phyloP scores from a whole-genome alignment of 2,797 vertebrate species.

The Natrix natrix region DNA sequence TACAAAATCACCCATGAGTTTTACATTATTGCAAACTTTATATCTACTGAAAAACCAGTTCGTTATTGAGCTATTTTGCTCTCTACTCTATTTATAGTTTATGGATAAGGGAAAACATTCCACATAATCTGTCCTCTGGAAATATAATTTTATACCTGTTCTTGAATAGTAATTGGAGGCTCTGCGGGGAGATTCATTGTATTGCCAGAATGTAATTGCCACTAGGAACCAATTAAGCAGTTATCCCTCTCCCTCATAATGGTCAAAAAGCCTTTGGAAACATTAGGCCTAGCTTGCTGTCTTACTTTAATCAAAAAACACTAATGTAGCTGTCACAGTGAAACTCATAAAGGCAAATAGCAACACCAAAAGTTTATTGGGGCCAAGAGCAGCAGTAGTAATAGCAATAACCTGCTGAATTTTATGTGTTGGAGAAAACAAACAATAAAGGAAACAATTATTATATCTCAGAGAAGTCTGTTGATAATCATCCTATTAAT shows the following conservation, averaged over 20 bases:
- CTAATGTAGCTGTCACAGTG: background rate
- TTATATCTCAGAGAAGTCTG: background rate
- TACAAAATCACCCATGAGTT: background rate
- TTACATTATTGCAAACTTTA: background rate
- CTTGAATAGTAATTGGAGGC: background rate
- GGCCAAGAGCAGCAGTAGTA: background rate
- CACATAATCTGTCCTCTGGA: background rate
- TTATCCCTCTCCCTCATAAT: conserved; percentile 5
- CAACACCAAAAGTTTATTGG: background rate
- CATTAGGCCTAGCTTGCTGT: conserved; percentile 6
- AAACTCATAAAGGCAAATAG: background rate
- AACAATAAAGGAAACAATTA: conserved; percentile 5
- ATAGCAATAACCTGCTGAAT: background rate
- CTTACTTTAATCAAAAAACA: background rate
- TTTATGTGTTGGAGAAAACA: background rate
- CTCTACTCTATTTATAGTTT: background rate
- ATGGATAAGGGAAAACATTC: background rate
- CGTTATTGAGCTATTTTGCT: background rate
- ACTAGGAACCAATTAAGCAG: conserved; percentile 25
- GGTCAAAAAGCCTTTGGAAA: background rate
- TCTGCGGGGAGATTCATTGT: conserved; percentile 10
- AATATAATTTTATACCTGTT: background rate
- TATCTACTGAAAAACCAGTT: background rate
- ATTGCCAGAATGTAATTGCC: conserved; percentile 15
- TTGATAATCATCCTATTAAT: background rate